These are phyloP conservation scores for Pristionchus fissidentatus DNA, from an alignment of 2,888 invertebrate species.

Conservation along the genomic window DNA sequence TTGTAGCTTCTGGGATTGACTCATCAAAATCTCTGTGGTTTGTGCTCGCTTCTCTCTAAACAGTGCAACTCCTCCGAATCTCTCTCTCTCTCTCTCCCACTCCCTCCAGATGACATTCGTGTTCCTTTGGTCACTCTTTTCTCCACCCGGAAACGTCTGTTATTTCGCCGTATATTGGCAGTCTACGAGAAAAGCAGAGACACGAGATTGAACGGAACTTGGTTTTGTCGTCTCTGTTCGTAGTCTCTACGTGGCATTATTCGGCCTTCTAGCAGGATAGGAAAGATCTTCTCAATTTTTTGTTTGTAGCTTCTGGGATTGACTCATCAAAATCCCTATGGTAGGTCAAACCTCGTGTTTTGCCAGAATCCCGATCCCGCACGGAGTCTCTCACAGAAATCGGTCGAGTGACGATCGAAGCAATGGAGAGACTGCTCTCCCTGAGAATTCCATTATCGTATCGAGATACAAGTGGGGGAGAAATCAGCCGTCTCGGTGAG, in stretches of 20 bases:
- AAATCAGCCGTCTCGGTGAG: no score
- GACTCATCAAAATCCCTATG: no score
- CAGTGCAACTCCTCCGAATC: no score
- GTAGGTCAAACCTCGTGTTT: conserved; percentile 25
- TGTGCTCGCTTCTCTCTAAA: neutral
- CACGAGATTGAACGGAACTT: no score
- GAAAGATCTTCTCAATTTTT: no score
- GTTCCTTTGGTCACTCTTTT: neutral
- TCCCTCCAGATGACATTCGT: neutral
- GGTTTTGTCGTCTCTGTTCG: neutral
- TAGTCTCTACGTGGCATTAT: conserved; percentile 34
- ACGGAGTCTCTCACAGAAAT: conserved; percentile 58
- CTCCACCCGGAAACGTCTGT: neutral
- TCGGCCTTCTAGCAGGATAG: no score
- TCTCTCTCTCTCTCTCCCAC: neutral
- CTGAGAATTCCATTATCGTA: conserved; percentile 49
- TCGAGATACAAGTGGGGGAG: neutral
- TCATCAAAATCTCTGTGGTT: neutral
- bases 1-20: no score
- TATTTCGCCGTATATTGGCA: no score
- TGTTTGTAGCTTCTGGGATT: no score
- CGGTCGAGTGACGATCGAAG: conserved; percentile 67
- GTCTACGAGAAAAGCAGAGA: no score
- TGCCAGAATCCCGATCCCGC: conserved; percentile 44
- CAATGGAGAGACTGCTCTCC: conserved; percentile 62